phyloP scores from a whole-genome alignment of 2,888 invertebrate species.

The Nebria brevicollis region DNA sequence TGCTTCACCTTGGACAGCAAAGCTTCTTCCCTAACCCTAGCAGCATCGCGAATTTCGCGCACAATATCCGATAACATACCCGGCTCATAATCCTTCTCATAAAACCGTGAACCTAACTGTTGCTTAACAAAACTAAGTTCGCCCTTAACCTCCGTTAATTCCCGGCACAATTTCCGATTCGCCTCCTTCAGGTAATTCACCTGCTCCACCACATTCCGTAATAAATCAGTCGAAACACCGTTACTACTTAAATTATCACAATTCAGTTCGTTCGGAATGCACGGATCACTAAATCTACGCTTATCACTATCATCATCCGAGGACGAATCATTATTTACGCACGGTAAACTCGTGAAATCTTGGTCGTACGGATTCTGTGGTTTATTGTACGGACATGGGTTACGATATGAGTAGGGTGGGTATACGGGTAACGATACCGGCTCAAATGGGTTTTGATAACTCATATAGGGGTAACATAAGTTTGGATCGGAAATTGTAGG shows the following conservation, averaged over 20 bases:
- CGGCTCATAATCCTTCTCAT: slow-evolving; percentile 69
- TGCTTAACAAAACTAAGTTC: slow-evolving; percentile 62
- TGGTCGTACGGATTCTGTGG: slow-evolving; percentile 51
- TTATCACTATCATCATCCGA: slow-evolving; percentile 66
- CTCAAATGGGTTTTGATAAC: slow-evolving; percentile 67
- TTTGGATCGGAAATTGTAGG: slow-evolving; percentile 64
- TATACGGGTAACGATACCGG: slow-evolving; percentile 73
- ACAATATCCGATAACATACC: slow-evolving; percentile 79
- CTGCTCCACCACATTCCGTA: slow-evolving; percentile 77
- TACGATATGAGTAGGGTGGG: slow-evolving; percentile 57
- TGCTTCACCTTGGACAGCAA: slow-evolving; percentile 70
- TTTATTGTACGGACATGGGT: slow-evolving; percentile 30
- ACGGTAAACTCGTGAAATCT: slow-evolving; percentile 75
- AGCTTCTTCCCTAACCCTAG: slow-evolving; percentile 78
- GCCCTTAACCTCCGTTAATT: slow-evolving; percentile 79
- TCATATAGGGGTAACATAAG: slow-evolving; percentile 62
- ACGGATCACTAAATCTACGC: slow-evolving; percentile 76
- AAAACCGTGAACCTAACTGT: slow-evolving; percentile 55
- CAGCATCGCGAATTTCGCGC: slow-evolving; percentile 78
- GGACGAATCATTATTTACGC: slow-evolving; percentile 70
- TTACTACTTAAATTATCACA: slow-evolving; percentile 63
- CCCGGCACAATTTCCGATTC: slow-evolving; percentile 79
- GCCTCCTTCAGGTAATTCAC: slow-evolving; percentile 76
- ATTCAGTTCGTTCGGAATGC: slow-evolving; percentile 62
- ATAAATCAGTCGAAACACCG: slow-evolving; percentile 68